A percentile compares a stretch with the other conserved stretches of the same genome.
Conservation (phyloP, 1,140 invertebrate genomes). For the Delia radicum region DNA sequence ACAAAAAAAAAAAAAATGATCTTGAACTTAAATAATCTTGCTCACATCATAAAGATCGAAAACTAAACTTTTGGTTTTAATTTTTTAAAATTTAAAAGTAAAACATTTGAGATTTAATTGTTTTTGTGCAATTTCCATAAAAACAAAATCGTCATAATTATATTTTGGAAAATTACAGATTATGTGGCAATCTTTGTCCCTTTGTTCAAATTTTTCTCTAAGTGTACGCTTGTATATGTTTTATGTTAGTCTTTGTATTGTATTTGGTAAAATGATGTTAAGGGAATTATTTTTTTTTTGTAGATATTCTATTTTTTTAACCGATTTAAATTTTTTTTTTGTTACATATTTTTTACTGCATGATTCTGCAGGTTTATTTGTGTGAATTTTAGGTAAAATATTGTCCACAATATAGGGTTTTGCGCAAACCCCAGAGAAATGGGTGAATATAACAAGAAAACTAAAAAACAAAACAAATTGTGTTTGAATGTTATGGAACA, state of each 20-base stretch:
- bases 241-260: background rate
- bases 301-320: background rate
- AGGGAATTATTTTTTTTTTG: background rate
- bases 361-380: slow-evolving; percentile 8
- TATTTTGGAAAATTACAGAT: too few relatives aligned
- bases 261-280: background rate
- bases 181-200: too few relatives aligned
- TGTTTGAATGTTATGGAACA: background rate
- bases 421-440: slow-evolving; percentile 2
- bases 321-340: background rate
- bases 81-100: too few relatives aligned
- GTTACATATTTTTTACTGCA: background rate
- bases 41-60: too few relatives aligned
- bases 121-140: too few relatives aligned
- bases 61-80: too few relatives aligned
- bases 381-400: slow-evolving; percentile 20
- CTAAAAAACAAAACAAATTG: background rate
- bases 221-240: background rate
- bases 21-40: too few relatives aligned
- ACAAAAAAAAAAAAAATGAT: too few relatives aligned
- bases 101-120: too few relatives aligned
- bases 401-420: slow-evolving; percentile 11
- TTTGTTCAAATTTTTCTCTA: too few relatives aligned
- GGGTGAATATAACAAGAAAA: background rate
- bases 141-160: too few relatives aligned